Evolutionary conservation across 2,888 invertebrate genomes (phyloP), one percentile per base, ranked within the genome.

Genomic region (Myopa tessellatipennis): DNA sequence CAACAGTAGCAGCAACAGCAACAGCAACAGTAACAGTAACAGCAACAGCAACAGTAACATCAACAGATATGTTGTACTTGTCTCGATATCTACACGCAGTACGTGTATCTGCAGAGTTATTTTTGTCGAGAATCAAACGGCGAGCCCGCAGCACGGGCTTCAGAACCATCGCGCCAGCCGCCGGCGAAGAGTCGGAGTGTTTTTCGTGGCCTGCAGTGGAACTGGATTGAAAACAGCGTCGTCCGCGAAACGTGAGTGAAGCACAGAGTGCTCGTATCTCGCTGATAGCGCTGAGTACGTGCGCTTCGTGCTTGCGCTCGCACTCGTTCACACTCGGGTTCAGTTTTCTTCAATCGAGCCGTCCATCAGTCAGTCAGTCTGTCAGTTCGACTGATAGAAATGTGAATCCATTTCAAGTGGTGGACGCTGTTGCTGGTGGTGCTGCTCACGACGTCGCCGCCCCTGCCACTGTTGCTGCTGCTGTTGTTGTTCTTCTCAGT

Each of bases 401-500:
- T 34, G 63, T 68, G 68, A 38, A n/a, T 68, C 68, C 45, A 40
- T 40, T 55, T 55, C 52, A 70, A 70, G 52, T 70, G 70, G 67
- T 50, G 69, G 40, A 74, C 36, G 45, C 26, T 26, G 26, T 26
- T 26, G 26, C 26, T 67, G 63, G 63, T 26, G 26, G 63, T 76
- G 76, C 40, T 52, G 38, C 71, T 69, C 65, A 69, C 78, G 77
- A 38, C 77, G 78, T 38, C 75, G 78, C 18, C 55, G 68, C 69
- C 65, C 69, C 77, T 71, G 67, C 45, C 50, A 75, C 76, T 77
- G 79, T 68, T 61, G 63, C 71, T 69, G 60, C 67, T 77, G 74
- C 70, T 79, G 80, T 76, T 81, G 80, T 79, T 82, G 68, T 58
- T 68, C 58, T 26, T 16, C 34, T 34, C 5, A 40, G 40, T 6